Evolutionary conservation across 2,797 vertebrate genomes (phyloP).

Genomic region (Gila robusta): DNA sequence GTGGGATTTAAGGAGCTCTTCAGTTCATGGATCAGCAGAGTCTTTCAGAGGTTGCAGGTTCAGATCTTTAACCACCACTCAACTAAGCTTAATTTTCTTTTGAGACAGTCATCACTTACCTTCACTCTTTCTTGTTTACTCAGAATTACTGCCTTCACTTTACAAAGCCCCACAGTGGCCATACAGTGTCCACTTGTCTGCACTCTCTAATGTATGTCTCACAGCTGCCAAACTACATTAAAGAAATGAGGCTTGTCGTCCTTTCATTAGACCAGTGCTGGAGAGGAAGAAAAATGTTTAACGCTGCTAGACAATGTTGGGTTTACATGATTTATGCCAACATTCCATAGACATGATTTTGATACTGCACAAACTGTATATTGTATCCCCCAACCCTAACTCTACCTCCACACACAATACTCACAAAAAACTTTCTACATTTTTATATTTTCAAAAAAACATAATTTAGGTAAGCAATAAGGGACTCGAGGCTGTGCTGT

Average conservation of each 20-base stretch:
- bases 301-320: conserved; percentile 41
- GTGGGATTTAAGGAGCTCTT: conserved; percentile 10
- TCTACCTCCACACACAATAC: not conserved
- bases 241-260: conserved; percentile 43
- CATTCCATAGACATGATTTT: not conserved
- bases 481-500: no score
- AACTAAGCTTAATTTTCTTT: not conserved
- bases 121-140: not conserved
- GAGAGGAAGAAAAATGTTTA: conserved; percentile 13
- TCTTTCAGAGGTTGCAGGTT: not conserved
- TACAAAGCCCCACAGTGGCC: not conserved
- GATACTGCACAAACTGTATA: not conserved
- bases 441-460: not conserved
- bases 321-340: not conserved
- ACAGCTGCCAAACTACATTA: conserved; percentile 45
- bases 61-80: not conserved
- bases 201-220: not conserved
- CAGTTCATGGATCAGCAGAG: not conserved
- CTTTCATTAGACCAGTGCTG: conserved; percentile 27
- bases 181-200: not conserved
- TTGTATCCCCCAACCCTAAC: not conserved
- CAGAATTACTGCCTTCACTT: not conserved
- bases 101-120: not conserved
- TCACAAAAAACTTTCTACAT: not conserved
- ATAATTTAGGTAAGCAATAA: not conserved